Conservation (phyloP, 2,113 vertebrate species). For the Calidris pugnax region DNA sequence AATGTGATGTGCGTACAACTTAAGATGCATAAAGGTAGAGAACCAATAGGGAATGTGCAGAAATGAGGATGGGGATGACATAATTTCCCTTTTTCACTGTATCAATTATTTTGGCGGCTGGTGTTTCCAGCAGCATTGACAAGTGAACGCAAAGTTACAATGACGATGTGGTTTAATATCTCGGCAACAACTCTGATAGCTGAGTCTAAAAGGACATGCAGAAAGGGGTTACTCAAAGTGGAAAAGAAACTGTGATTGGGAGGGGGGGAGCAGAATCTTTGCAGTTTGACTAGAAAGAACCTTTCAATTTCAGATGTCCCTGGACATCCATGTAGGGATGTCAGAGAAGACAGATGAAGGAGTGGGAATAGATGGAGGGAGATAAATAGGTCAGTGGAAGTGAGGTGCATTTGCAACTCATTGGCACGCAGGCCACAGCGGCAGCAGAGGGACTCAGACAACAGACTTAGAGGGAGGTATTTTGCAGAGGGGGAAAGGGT, state of each 20-base stretch:
- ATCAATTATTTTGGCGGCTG: not conserved
- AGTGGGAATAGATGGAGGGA: not conserved
- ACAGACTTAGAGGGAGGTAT: not conserved
- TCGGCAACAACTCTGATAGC: not conserved
- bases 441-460: not conserved
- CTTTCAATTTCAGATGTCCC: not conserved
- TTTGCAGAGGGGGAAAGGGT: not conserved
- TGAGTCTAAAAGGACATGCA: not conserved
- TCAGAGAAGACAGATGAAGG: not conserved
- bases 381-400: not conserved
- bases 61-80: not conserved
- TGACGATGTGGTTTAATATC: not conserved
- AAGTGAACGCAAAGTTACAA: not conserved
- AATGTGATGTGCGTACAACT: not conserved
- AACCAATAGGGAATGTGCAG: not conserved
- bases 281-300: not conserved
- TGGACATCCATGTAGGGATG: not conserved
- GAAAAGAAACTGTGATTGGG: not conserved
- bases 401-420: not conserved
- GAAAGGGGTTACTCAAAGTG: not conserved
- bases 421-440: not conserved
- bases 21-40: not conserved
- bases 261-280: not conserved
- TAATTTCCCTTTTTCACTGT: too few relatives aligned
- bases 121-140: not conserved